Percentiles rank a stretch among this genome's conserved stretches.
These are phyloP conservation scores for Narcine bancroftii DNA, from an alignment of 2,113 vertebrate species.

Conservation along the genomic window DNA sequence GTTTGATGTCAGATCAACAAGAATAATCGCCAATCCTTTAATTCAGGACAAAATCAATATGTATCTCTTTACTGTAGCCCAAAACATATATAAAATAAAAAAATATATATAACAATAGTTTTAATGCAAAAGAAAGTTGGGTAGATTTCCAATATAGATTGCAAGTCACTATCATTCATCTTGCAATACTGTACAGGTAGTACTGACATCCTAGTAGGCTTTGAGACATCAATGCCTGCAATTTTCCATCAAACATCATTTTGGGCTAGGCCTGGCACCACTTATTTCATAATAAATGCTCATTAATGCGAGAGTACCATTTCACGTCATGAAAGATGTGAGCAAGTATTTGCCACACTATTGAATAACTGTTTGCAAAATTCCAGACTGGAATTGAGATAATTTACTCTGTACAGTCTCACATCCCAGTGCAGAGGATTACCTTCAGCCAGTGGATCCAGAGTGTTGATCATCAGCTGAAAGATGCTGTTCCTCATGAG, in stretches of 20 bases:
- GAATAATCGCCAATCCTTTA: neutral
- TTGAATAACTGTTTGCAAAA: neutral
- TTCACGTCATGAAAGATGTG: neutral
- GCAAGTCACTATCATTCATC: neutral
- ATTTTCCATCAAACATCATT: neutral
- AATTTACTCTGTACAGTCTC: neutral
- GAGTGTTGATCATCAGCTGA: constrained; percentile 94
- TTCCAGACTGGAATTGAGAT: neutral
- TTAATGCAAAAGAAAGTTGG: neutral
- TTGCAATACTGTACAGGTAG: neutral
- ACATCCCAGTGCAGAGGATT: neutral
- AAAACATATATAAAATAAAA: no score
- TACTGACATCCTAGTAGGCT: neutral
- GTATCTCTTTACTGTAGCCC: neutral
- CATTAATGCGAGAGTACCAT: neutral
- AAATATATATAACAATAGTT: no score
- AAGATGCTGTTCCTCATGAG: constrained; percentile 98
- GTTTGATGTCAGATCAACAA: neutral
- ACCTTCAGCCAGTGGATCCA: constrained; percentile 69
- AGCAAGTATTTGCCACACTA: neutral
- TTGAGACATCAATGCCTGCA: neutral
- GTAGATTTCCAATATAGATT: neutral
- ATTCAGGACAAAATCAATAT: neutral
- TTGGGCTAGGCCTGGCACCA: neutral
- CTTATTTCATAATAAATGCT: neutral